Evolutionary conservation across 2,888 invertebrate species (phyloP).

Genomic region (Psylliodes chrysocephalus): DNA sequence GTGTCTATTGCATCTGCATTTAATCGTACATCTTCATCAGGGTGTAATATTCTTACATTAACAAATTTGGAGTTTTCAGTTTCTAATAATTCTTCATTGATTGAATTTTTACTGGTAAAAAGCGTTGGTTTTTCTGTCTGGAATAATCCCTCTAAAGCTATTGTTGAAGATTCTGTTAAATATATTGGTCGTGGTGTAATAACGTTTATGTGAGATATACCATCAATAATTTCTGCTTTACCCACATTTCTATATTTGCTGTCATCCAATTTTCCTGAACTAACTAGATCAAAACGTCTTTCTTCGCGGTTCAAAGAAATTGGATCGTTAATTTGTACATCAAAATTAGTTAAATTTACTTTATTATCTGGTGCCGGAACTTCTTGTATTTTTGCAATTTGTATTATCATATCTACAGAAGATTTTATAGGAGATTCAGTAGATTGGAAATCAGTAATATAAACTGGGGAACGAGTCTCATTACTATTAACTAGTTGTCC

Average conservation of each 20-base stretch:
- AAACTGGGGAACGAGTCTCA: slow-evolving; percentile 39
- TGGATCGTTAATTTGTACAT: slow-evolving; percentile 33
- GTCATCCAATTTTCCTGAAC: slow-evolving; percentile 62
- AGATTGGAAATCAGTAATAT: not conserved
- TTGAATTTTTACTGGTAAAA: slow-evolving; percentile 30
- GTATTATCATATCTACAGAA: slow-evolving; percentile 36
- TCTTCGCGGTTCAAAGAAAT: slow-evolving; percentile 45
- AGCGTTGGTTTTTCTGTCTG: slow-evolving; percentile 66
- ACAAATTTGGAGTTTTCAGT: slow-evolving; percentile 59
- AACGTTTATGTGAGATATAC: slow-evolving; percentile 59
- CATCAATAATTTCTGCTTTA: slow-evolving; percentile 61
- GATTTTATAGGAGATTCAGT: slow-evolving; percentile 34
- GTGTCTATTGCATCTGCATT: slow-evolving; percentile 41
- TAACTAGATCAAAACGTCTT: slow-evolving; percentile 59
- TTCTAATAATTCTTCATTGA: slow-evolving; percentile 59
- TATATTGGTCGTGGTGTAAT: slow-evolving; percentile 59
- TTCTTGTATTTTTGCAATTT: slow-evolving; percentile 48
- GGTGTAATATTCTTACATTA: slow-evolving; percentile 58
- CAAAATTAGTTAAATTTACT: slow-evolving; percentile 45
- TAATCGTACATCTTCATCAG: slow-evolving; percentile 44
- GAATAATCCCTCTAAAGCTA: slow-evolving; percentile 75
- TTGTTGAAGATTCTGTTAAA: slow-evolving; percentile 71
- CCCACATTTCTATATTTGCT: slow-evolving; percentile 50
- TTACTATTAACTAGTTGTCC: slow-evolving; percentile 39
- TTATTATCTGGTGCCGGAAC: slow-evolving; percentile 38